phyloP scores from a whole-genome alignment of 1,140 invertebrate species.

The Laupala kohalensis region DNA sequence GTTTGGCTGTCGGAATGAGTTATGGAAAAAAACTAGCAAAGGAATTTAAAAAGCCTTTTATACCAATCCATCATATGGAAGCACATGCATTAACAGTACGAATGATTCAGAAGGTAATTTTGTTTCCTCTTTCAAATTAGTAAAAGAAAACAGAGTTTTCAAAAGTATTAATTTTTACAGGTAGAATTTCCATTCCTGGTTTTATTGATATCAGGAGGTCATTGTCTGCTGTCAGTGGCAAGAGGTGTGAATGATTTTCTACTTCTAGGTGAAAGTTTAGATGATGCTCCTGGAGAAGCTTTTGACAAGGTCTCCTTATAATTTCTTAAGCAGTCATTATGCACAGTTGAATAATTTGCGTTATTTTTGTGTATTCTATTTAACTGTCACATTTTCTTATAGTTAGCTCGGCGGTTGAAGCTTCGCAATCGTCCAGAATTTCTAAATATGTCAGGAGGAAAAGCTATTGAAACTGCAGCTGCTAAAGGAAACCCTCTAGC shows the following conservation, averaged over 20 bases:
- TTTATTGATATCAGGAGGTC: conserved; percentile 82
- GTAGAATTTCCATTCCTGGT: conserved; percentile 82
- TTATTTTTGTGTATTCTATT: not conserved
- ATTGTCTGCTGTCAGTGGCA: conserved; percentile 71
- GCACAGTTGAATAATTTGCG: not conserved
- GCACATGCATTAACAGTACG: conserved; percentile 87
- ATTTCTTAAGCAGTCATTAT: not conserved
- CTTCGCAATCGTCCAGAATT: conserved; percentile 66
- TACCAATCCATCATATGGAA: conserved; percentile 98
- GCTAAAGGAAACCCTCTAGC: conserved; percentile 47
- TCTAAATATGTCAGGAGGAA: conserved; percentile 60
- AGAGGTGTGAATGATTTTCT: conserved; percentile 61
- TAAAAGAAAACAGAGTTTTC: not conserved
- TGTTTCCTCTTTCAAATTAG: not conserved
- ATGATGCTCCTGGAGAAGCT: conserved; percentile 83
- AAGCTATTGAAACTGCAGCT: conserved; percentile 72
- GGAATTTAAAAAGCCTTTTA: conserved; percentile 63
- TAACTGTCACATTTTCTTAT: no score
- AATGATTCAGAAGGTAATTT: conserved; percentile 44
- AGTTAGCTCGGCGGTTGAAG: conserved; percentile 73
- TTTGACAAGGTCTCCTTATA: conserved; percentile 72
- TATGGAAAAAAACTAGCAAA: conserved; percentile 70
- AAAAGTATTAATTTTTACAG: conserved; percentile 25
- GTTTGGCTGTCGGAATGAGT: conserved; percentile 64
- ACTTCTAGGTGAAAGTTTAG: conserved; percentile 60